Evolutionary conservation across 30 jellyfish, hydroid and myxozoan genomes (phyloP), one percentile per base, ranked within the genome.

Genomic region (Pelagia noctiluca): DNA sequence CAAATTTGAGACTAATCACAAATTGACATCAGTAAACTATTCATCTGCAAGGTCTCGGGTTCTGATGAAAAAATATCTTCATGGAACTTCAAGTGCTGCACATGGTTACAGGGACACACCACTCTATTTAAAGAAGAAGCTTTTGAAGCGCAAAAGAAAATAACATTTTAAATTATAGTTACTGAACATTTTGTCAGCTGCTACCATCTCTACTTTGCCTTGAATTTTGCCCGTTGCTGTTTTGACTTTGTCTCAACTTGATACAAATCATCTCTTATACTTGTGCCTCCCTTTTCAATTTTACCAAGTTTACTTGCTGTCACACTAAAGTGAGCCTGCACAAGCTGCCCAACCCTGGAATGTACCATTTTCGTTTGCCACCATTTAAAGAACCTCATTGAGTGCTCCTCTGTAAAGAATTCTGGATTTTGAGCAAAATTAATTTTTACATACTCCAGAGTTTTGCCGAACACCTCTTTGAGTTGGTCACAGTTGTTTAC

Each of bases 291-390:
- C 29, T 66, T 66, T 23, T 8, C 12, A 26, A 66, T 13, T 25
- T 26, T 25, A 3, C 79, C 79, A 66, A 3, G 64, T 23, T 66
- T 23, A 23, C 10, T 8, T 66, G 79, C 79, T 66, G 64, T 32
- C 63, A 66, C 21, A 5, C 34, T 60, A 26, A 3, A 52, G 2
- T 52, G 68, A 4, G 76, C 2, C 35, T 70, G 82, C 8, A 70
- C 33, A 2, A 70, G 4, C 26, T 34, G 82, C 16, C 82, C 82
- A 7, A 70, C 82, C 35, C 82, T 70, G 16, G 68, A 70, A 34
- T 70, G 82, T 3, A 70, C 82, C 63, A 70, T 70, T 70, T 70
- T 70, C 3, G 28, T 70, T 70, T 35, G 82, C 82, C 82, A 70
- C 82, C 76, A 34, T 16, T 30, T 70, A 75, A 70, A 70, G 11